phyloP scores from a whole-genome alignment of 64 coral and sea anemone genomes.

The Pocillopora damicornis region DNA sequence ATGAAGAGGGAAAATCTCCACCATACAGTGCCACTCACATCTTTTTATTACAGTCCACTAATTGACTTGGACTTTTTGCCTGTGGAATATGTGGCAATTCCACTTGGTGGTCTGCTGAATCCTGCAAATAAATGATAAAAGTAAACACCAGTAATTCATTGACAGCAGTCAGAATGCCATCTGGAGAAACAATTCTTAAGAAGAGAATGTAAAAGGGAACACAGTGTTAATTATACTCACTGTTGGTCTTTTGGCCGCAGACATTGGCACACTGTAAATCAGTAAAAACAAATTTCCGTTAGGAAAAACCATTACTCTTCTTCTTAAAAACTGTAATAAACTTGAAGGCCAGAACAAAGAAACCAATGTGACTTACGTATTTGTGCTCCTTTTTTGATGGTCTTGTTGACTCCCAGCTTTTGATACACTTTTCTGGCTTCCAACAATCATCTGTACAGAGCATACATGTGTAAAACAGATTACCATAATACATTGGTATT shows the following conservation, averaged over 20 bases:
- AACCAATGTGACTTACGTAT: background rate
- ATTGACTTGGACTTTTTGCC: background rate
- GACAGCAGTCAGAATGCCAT: background rate
- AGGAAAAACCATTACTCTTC: background rate
- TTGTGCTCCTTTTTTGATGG: background rate
- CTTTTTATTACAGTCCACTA: background rate
- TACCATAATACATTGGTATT: too few species aligned
- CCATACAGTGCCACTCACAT: background rate
- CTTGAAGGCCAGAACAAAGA: background rate
- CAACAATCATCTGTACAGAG: background rate
- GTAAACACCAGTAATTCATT: background rate
- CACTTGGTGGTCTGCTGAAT: background rate
- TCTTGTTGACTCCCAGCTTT: background rate
- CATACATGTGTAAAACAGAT: too few species aligned
- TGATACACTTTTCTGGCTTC: background rate
- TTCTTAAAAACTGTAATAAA: too few species aligned
- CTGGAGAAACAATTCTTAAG: background rate
- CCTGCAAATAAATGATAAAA: background rate
- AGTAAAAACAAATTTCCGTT: background rate
- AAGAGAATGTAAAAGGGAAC: background rate
- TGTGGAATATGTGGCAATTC: constrained; percentile 16
- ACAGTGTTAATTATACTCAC: background rate
- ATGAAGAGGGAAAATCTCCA: background rate
- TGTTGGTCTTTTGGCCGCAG: background rate
- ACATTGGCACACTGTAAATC: background rate